Base-by-base conservation (phyloP, 2,113 vertebrate species). In the Excalfactoria chinensis region DNA sequence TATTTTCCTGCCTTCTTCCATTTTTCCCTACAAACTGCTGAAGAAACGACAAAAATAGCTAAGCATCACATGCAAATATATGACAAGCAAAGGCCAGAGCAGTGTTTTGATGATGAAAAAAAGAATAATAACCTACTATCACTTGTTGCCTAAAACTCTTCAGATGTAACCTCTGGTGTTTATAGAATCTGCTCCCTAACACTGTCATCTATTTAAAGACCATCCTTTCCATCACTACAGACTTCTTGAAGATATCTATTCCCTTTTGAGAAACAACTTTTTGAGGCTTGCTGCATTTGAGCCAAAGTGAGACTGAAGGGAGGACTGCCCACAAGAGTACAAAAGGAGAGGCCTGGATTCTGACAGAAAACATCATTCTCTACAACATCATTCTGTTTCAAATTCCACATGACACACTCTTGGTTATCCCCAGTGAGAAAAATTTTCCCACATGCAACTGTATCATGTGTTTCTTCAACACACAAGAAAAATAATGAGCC, bases 351-450 rank as follows among this genome's bases (percentile, higher is more conserved):
- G 55, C 14, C 23, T 56, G 22, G 37, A 63, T 72, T 84, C 30
- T 55, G 8, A 58, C 1, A 67, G 17, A 43, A 32, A 13, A 35
- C 7, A 66, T 8, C 13, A 13, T 4, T 32, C 13, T 63, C 5
- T 5, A 46, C 73, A 83, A 80, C 34, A 67, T 37, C 5, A 34
- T 5, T 69, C 18, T 6, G 7, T 73, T 63, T 62, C 87, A 79
- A 80, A 88, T 76, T 74, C 82, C 83, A 37, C 37, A 46, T 23
- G 51, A 89, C 88, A 53, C 3, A n/a, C 41, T 63, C 51, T 60
- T 83, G 37, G 64, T 88, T 90, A 80, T 80, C 64, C 59, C n/a
- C 85, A 91, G 32, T 21, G 21, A 66, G 35, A 82, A 92, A 75
- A 18, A 49, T 40, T 67, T 85, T 83, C 68, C 25, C 49, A 62